Conservation (phyloP, 2,888 invertebrate genomes). For the Hirudinaria manillensis region DNA sequence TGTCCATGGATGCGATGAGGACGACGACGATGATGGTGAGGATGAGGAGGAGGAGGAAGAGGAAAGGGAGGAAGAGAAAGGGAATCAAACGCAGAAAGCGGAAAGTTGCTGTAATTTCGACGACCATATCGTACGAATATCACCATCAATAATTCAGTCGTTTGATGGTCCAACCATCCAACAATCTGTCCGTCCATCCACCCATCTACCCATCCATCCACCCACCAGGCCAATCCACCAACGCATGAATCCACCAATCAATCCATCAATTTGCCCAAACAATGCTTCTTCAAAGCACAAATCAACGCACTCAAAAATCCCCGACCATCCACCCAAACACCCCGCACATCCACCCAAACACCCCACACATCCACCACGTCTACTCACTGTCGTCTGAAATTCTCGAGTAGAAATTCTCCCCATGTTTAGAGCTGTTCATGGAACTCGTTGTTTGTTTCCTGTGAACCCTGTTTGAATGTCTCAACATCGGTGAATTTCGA, state of each 20-base stretch:
- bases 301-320: no score
- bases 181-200: background rate
- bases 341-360: background rate
- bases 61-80: background rate
- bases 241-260: background rate
- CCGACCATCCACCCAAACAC: background rate
- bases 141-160: no score
- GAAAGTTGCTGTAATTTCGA: background rate
- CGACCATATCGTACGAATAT: no score
- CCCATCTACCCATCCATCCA: background rate
- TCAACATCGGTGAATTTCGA: background rate
- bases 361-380: background rate
- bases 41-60: background rate
- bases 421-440: constrained; percentile 28
- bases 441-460: constrained; percentile 18
- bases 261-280: background rate
- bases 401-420: constrained; percentile 38
- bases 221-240: background rate
- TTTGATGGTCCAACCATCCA: background rate
- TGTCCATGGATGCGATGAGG: background rate
- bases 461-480: constrained; percentile 29
- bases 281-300: background rate
- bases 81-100: background rate
- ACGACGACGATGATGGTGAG: background rate
- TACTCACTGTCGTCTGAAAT: constrained; percentile 37